Conservation (phyloP, 2,113 vertebrate species). For the Albula goreensis region DNA sequence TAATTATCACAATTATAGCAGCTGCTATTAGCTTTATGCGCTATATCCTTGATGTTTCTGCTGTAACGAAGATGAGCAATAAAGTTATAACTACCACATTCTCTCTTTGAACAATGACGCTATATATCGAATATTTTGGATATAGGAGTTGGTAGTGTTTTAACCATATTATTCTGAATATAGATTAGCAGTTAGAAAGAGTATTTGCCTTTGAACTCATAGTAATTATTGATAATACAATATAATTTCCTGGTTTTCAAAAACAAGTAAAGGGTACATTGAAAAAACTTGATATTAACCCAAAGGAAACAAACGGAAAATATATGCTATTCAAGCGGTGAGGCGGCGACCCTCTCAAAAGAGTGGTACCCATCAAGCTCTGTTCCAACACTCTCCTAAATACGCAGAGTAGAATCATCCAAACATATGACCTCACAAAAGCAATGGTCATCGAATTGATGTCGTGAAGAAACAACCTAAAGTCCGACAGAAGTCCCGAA, state of each 20-base stretch:
- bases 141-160: too few relatives aligned
- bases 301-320: background rate
- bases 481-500: background rate
- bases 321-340: background rate
- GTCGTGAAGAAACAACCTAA: background rate
- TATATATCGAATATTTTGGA: background rate
- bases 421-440: background rate
- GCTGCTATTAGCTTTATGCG: background rate
- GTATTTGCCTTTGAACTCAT: too few relatives aligned
- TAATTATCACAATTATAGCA: background rate
- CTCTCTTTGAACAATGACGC: background rate
- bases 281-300: background rate
- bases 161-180: too few relatives aligned
- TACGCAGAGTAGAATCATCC: background rate
- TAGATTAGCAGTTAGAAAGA: too few relatives aligned
- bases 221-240: too few relatives aligned
- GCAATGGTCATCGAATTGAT: background rate
- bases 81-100: background rate
- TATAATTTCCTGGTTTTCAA: too few relatives aligned
- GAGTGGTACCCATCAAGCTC: background rate
- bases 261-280: background rate
- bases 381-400: background rate
- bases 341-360: background rate
- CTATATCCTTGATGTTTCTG: background rate
- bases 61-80: background rate